Evolutionary conservation across 2,113 vertebrate species (phyloP).

Genomic region (Petromus typicus): DNA sequence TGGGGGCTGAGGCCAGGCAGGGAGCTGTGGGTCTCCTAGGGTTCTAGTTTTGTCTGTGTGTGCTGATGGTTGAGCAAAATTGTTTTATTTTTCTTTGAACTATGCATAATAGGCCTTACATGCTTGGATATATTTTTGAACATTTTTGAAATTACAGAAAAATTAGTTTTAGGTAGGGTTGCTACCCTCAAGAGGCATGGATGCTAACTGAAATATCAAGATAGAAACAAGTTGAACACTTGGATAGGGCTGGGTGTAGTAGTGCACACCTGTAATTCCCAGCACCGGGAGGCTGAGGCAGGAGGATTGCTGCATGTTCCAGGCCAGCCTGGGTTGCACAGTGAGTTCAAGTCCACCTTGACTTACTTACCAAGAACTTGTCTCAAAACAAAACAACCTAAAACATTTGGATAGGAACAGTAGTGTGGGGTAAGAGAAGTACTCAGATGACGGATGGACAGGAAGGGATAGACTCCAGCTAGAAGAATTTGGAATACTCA

Average conservation of each 20-base stretch:
- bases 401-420: neutral
- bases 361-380: neutral
- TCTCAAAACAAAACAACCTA: neutral
- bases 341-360: neutral
- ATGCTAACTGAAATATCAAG: neutral
- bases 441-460: neutral
- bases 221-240: neutral
- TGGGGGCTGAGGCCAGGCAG: neutral
- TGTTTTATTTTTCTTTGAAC: conserved; percentile 6
- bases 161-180: neutral
- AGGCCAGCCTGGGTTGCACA: neutral
- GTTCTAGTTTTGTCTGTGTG: neutral
- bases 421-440: neutral
- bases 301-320: neutral
- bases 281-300: neutral
- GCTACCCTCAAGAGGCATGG: neutral
- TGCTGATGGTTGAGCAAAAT: neutral
- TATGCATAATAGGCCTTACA: neutral
- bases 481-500: neutral
- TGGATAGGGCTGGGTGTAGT: neutral
- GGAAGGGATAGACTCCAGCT: neutral
- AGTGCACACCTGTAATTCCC: neutral
- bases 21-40: neutral
- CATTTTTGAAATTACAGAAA: neutral
- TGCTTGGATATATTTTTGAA: neutral